Conservation (phyloP, 2,113 vertebrate genomes). For the Dascyllus trimaculatus region DNA sequence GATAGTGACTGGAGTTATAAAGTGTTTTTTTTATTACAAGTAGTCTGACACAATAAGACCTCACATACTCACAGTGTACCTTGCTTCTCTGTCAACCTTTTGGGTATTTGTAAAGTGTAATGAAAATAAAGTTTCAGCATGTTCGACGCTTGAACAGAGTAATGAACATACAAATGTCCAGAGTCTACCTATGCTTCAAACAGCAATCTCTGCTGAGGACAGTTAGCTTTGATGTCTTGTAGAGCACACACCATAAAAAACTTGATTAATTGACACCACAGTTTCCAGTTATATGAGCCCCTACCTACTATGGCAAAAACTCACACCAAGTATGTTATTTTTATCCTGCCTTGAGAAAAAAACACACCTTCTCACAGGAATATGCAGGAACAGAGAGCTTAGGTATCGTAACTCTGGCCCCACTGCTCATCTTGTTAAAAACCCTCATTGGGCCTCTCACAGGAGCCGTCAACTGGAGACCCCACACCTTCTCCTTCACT, state of each 20-base stretch:
- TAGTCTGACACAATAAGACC: slow-evolving; percentile 54
- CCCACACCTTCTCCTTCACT: slow-evolving; percentile 66
- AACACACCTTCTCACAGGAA: slow-evolving; percentile 78
- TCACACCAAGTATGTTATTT: slow-evolving; percentile 74
- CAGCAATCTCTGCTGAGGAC: slow-evolving; percentile 56
- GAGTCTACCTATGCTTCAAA: slow-evolving; percentile 51
- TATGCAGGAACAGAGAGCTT: slow-evolving; percentile 74
- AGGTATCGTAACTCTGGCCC: slow-evolving; percentile 71
- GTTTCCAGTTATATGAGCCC: slow-evolving; percentile 68
- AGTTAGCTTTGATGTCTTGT: slow-evolving; percentile 54
- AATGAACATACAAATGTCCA: slow-evolving; percentile 13
- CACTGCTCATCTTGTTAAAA: slow-evolving; percentile 81
- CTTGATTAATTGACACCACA: slow-evolving; percentile 82
- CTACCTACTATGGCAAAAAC: slow-evolving; percentile 67
- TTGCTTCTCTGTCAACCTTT: slow-evolving; percentile 4
- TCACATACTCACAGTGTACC: slow-evolving; percentile 16
- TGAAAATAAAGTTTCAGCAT: slow-evolving; percentile 35
- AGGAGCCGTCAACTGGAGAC: slow-evolving; percentile 69
- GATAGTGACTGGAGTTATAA: slow-evolving; percentile 58
- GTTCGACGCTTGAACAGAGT: slow-evolving; percentile 24
- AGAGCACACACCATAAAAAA: slow-evolving; percentile 71
- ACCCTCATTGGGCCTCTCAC: slow-evolving; percentile 71
- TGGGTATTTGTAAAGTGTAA: slow-evolving; percentile 24
- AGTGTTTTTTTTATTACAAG: slow-evolving; percentile 73
- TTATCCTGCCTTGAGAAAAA: slow-evolving; percentile 78